Base-by-base conservation (phyloP, 2,797 vertebrate genomes). In the Aphelocoma californica region DNA sequence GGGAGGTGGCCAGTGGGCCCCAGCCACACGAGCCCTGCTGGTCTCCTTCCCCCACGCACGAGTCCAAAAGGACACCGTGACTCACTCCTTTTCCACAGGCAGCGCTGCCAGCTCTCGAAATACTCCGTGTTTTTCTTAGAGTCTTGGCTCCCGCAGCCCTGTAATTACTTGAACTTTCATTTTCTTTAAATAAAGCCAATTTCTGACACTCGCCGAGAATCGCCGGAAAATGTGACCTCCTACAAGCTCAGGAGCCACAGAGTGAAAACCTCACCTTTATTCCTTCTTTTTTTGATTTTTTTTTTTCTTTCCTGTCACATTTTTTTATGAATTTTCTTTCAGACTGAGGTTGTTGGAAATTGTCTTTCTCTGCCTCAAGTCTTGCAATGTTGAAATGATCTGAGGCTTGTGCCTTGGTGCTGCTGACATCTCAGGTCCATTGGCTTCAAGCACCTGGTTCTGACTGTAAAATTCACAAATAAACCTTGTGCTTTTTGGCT, bases 111-210 rank as follows among this genome's bases (percentile, higher is more conserved):
- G 10, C 79, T 88, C 92, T 88, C 12, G 10, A 95, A 95, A 95
- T 89, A 91, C 71, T 93, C 19, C 0, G 1, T 96, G 92, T 87
- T 97, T 95, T 96, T 89, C 91, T 97, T 93, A 78, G 90, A 92
- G 64, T 40, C 81, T 83, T 91, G 93, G 90, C 90, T 95, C 67
- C 88, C 34, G 60, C 21, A 94, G 91, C 88, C 54, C n/a, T 93
- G 79, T 51, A 95, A 97, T 97, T 96, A 96, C 85, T 79, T 51
- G 80, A 90, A 54, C 58, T 93, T 93, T 79, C 91, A 88, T 97
- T 96, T 96, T 86, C 95, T 95, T 91, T 92, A 96, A 96, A 96
- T 93, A 95, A 94, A 94, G 72, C 47, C 40, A 45, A 48, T 86
- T 83, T 90, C 92, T 93, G 75, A 36, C 80, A 66, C 72, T 79